Conservation (phyloP, 2,797 vertebrate genomes). For the Sebastes jordani region DNA sequence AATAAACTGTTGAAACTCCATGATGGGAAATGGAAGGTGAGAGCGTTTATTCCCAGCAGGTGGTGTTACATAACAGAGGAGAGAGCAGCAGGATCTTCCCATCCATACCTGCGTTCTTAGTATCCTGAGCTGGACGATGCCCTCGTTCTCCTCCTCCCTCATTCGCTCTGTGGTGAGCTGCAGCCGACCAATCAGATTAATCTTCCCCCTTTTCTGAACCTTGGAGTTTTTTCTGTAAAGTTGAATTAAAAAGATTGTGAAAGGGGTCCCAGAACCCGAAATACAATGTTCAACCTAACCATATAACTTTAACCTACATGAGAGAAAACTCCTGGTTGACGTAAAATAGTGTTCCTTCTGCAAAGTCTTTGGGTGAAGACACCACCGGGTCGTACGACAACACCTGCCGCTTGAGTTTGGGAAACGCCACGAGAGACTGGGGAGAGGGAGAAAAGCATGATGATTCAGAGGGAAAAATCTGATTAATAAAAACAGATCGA, state of each 20-base stretch:
- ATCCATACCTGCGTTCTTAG: constrained; percentile 93
- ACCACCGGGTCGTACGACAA: constrained; percentile 94
- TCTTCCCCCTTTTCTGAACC: constrained; percentile 98
- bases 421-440: constrained; percentile 98
- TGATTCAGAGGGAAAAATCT: background rate
- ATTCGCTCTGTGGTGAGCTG: constrained; percentile 98
- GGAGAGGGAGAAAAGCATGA: background rate
- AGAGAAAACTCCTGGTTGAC: constrained; percentile 99
- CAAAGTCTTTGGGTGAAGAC: constrained; percentile 98
- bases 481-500: background rate
- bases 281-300: background rate
- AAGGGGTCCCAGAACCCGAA: background rate
- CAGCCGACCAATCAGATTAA: constrained; percentile 97
- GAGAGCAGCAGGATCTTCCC: background rate
- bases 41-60: constrained; percentile 18
- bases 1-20: background rate
- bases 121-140: constrained; percentile 98
- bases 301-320: constrained; percentile 85
- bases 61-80: background rate
- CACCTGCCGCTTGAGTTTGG: constrained; percentile 98
- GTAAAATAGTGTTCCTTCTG: constrained; percentile 96
- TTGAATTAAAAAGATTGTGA: background rate
- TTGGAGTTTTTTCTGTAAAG: constrained; percentile 94
- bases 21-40: constrained; percentile 21
- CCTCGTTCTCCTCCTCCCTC: constrained; percentile 98